Conservation (phyloP, 2,113 vertebrate species). For the Charadrius vociferus region DNA sequence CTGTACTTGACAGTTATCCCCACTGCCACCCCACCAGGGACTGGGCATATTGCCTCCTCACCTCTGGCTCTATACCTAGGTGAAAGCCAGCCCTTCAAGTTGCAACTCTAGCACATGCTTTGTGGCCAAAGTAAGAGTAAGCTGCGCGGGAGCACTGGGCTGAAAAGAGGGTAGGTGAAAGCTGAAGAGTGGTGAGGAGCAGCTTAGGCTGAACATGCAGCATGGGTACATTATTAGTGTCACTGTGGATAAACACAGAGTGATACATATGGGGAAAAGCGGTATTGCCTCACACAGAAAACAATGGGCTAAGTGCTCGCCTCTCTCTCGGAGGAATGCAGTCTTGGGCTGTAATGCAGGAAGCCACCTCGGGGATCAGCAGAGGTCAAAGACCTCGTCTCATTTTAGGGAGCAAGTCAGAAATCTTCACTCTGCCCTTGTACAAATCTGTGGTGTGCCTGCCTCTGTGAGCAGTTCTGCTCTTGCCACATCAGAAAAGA, state of each 20-base stretch:
- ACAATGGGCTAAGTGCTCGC: not conserved
- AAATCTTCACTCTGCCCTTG: not conserved
- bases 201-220: not conserved
- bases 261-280: not conserved
- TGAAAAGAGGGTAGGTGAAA: not conserved
- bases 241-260: not conserved
- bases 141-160: not conserved
- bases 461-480: not conserved
- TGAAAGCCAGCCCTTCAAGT: not conserved
- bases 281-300: not conserved
- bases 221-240: not conserved
- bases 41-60: not conserved
- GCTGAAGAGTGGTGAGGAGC: not conserved
- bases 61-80: not conserved
- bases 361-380: not conserved
- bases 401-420: not conserved
- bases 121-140: not conserved
- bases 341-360: not conserved
- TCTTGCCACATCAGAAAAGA: not conserved
- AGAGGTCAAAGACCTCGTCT: not conserved
- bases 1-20: not conserved
- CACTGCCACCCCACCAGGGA: not conserved
- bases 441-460: not conserved
- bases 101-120: not conserved
- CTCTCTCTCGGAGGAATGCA: fast-evolving